These are phyloP conservation scores for Hydra vulgaris DNA, from an alignment of 30 jellyfish, hydroid and myxozoan species.

Conservation along the genomic window DNA sequence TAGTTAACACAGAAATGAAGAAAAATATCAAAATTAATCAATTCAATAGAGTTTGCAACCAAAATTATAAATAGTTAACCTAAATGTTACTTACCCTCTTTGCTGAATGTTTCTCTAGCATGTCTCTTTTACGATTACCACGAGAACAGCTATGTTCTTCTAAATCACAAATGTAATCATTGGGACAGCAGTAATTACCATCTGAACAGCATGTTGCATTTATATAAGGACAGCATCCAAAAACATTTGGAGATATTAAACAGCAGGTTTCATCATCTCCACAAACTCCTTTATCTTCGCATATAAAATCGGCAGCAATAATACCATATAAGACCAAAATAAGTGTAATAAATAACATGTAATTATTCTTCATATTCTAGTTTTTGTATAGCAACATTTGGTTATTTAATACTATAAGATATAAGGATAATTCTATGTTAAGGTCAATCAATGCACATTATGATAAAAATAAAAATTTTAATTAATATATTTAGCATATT, in stretches of 20 bases:
- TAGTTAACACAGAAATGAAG: background rate
- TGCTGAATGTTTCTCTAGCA: conserved; percentile 19
- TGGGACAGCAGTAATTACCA: conserved; percentile 26
- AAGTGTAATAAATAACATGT: too few relatives aligned
- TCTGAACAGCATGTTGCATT: conserved; percentile 32
- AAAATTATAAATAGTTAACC: too few relatives aligned
- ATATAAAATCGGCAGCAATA: background rate
- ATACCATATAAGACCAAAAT: background rate
- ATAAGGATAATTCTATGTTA: too few relatives aligned
- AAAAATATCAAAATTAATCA: too few relatives aligned
- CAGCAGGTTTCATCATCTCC: conserved; percentile 49
- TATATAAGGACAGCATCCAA: conserved; percentile 73
- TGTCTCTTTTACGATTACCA: background rate
- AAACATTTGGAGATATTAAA: conserved; percentile 26
- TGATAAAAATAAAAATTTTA: too few relatives aligned
- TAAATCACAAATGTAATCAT: conserved; percentile 32
- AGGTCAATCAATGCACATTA: too few relatives aligned
- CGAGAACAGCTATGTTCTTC: conserved; percentile 2
- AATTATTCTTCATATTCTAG: too few relatives aligned
- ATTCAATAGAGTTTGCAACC: too few relatives aligned
- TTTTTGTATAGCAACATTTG: too few relatives aligned
- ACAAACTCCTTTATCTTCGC: conserved; percentile 10
- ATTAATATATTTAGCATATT: too few relatives aligned
- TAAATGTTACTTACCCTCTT: background rate
- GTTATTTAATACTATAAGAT: too few relatives aligned